phyloP scores from a whole-genome alignment of 2,797 vertebrate genomes.

The Choloepus didactylus region DNA sequence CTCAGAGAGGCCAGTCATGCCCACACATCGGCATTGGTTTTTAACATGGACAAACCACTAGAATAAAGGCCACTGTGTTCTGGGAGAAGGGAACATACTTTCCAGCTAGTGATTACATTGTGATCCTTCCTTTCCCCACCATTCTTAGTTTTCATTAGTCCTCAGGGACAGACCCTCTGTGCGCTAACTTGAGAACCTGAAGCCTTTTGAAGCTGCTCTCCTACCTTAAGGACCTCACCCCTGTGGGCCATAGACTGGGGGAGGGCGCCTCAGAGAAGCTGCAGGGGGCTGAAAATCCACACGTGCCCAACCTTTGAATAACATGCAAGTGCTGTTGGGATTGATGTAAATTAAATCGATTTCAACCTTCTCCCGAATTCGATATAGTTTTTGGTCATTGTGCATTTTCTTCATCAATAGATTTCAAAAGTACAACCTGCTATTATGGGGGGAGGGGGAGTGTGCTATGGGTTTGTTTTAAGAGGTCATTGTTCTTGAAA shows the following conservation, averaged over 20 bases:
- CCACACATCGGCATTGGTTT: background rate
- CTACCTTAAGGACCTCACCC: background rate
- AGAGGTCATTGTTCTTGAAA: background rate
- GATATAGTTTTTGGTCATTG: background rate
- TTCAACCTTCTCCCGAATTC: background rate
- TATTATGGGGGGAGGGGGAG: background rate
- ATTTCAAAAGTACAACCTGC: slow-evolving; percentile 9
- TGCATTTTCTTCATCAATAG: background rate
- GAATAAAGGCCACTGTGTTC: background rate
- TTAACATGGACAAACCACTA: background rate
- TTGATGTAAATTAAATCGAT: background rate
- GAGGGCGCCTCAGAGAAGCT: background rate
- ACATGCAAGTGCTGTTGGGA: background rate
- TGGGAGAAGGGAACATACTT: background rate
- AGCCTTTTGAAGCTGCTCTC: background rate
- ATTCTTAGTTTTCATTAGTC: background rate
- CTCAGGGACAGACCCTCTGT: background rate
- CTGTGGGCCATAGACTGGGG: background rate
- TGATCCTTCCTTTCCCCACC: background rate
- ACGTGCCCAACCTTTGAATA: background rate
- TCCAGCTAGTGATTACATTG: background rate
- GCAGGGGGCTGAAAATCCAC: background rate
- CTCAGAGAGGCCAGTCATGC: background rate
- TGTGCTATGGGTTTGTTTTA: background rate
- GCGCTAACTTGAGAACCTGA: background rate